Evolutionary conservation across 2,113 vertebrate species (phyloP), one percentile per base, ranked within the genome.

Genomic region (Myocastor coypus): DNA sequence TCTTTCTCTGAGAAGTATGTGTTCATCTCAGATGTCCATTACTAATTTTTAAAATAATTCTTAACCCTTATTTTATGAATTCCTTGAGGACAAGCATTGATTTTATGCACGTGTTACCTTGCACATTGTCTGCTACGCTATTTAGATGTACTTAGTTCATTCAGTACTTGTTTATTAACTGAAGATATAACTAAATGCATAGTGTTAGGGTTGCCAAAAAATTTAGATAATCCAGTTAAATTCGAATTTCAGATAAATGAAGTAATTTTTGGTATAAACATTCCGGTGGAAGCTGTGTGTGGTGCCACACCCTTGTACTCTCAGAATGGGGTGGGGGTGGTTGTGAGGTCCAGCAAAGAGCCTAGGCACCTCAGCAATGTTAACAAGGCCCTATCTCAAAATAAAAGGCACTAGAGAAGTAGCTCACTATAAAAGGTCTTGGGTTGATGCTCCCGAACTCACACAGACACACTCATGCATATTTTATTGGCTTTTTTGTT

Each of bases 191-290:
- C 42, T 40, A 55, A 78, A 84, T 75, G 69, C 30, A 87, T 28
- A 64, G 30, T 59, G 32, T 22, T 84, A 71, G 40, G 0, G 22
- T 64, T 87, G 26, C 30, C 37, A 42, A 32, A 71, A 88, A 88
- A 93, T 78, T 68, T 3, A 75, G 83, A 64, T 30, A 80, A 77
- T 28, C 5, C 26, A 83, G n/a, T 82, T 87, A 83, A 73, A 82
- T 85, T 69, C 85, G 19, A 89, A 91, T 94, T 85, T 95, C 52
- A 66, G 3, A 42, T 78, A 92, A 75, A 63, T 13, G 81, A 69
- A 86, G 42, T 89, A 86, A 40, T 6, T 9, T 78, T 95, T 73
- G 32, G 11, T 55, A 66, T 50, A 82, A 71, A 86, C 66, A 69
- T 87, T 84, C 32, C 64, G 40, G 55, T 89, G 40, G 26, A 30